A percentile compares a stretch with the other conserved stretches of the same genome.
phyloP scores from a whole-genome alignment of 2,888 invertebrate species.

The Pseudococcus viburni region DNA sequence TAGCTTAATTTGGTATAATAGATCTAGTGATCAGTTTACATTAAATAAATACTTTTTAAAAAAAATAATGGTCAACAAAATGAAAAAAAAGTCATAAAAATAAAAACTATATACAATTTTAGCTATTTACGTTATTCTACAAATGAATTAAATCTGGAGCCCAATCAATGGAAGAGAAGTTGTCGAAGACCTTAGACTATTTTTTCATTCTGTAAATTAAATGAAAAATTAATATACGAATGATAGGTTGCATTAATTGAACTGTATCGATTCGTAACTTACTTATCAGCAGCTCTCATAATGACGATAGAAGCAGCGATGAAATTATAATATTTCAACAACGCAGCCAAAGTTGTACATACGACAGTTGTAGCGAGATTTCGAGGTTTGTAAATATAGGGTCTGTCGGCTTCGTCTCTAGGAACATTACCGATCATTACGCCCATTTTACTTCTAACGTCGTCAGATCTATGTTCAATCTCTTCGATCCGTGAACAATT shows the following conservation, averaged over 20 bases:
- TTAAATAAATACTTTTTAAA: slow-evolving; percentile 9
- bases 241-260: background rate
- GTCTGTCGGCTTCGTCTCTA: slow-evolving; percentile 50
- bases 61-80: slow-evolving; percentile 54
- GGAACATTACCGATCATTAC: slow-evolving; percentile 63
- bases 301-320: slow-evolving; percentile 63
- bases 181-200: background rate
- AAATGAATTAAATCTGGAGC: background rate
- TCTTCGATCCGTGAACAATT: background rate
- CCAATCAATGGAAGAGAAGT: slow-evolving; percentile 25
- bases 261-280: background rate
- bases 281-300: slow-evolving; percentile 62
- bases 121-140: background rate
- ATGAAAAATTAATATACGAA: background rate
- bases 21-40: slow-evolving; percentile 44
- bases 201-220: slow-evolving; percentile 52
- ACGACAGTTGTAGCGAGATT: slow-evolving; percentile 62
- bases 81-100: slow-evolving; percentile 12
- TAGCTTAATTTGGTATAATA: slow-evolving; percentile 61
- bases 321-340: slow-evolving; percentile 60
- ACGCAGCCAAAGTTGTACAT: slow-evolving; percentile 57
- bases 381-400: slow-evolving; percentile 60
- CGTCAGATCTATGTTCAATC: background rate
- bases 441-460: slow-evolving; percentile 2
- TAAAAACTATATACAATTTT: slow-evolving; percentile 14